These are phyloP conservation scores for Homalodisca vitripennis DNA, from an alignment of 1,140 invertebrate species.

Conservation along the genomic window DNA sequence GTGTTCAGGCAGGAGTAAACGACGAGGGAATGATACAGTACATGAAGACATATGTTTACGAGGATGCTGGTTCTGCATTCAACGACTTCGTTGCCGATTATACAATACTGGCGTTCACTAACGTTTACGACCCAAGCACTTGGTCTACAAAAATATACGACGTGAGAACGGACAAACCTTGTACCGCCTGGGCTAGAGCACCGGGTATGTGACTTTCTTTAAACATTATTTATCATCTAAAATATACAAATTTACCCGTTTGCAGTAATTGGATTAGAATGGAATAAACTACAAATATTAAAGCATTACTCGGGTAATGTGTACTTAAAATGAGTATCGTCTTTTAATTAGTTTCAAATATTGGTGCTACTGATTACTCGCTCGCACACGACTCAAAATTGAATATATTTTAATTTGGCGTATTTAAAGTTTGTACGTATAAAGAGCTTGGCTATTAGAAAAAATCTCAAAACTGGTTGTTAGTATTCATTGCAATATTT, in stretches of 20 bases:
- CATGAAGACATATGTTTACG: constrained; percentile 59
- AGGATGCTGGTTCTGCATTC: constrained; percentile 59
- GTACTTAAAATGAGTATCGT: background rate
- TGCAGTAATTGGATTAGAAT: background rate
- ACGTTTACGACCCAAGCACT: constrained; percentile 53
- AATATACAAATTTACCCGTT: too few relatives aligned
- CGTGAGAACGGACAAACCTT: constrained; percentile 59
- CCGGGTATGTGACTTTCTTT: constrained; percentile 53
- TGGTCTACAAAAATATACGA: constrained; percentile 57
- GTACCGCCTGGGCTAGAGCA: constrained; percentile 59
- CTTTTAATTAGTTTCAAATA: too few relatives aligned
- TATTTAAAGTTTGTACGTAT: too few relatives aligned
- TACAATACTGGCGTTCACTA: constrained; percentile 27
- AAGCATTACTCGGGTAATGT: background rate
- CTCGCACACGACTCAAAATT: too few relatives aligned
- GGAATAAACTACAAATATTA: background rate
- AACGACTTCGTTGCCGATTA: constrained; percentile 56
- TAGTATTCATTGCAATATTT: too few relatives aligned
- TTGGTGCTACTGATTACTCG: too few relatives aligned
- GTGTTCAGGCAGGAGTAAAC: constrained; percentile 57
- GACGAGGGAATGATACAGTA: constrained; percentile 65
- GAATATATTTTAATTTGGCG: too few relatives aligned
- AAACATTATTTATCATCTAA: too few relatives aligned
- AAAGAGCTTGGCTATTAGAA: too few relatives aligned
- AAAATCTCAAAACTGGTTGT: too few relatives aligned